Evolutionary conservation across 2,888 invertebrate genomes (phyloP), one percentile per base, ranked within the genome.

Genomic region (Arrhopalites spinosus): DNA sequence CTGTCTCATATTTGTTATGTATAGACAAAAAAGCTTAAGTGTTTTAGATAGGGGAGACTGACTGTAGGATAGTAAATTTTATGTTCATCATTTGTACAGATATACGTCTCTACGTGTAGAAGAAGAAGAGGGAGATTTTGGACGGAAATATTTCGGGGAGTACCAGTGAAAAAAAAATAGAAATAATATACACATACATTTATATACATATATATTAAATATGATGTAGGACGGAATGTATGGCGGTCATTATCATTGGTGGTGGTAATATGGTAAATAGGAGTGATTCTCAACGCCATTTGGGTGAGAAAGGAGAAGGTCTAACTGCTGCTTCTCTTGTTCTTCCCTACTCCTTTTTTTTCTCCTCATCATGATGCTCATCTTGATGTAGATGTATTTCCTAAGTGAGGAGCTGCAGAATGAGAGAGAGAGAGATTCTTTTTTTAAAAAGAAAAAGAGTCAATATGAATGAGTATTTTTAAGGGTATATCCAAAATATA

Each of bases 221-320:
- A 47, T 13, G 13, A n/a, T 17, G 53, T 1, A 56, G 36, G 36
- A 36, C 36, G 11, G 43, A 45, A 66, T 45, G 45, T 30, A 66
- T 20, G 66, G 45, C 66, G 66, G 66, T 66, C 66, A 66, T 66
- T 66, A 66, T 66, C 66, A 66, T 66, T 66, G n/a, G 66, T 64
- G 36, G 45, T 66, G 66, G 66, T 66, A 66, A 66, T 36, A 66
- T 66, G 66, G 66, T 66, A 66, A 66, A 66, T 66, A 66, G 23
- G 66, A 45, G 45, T 43, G 43, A 45, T 45, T 36, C 36, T 66
- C 45, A 66, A 66, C 66, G 66, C 66, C 66, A 66, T 66, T 43
- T 66, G 66, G 66, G 66, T 66, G 66, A 66, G 66, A 36, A 36
- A 66, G 45, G 66, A 66, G 66, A 66, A 66, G 66, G 66, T 66